A percentile compares a stretch with the other conserved stretches of the same genome.
phyloP scores from a whole-genome alignment of 2,113 vertebrate species.

The Glareola pratincola region DNA sequence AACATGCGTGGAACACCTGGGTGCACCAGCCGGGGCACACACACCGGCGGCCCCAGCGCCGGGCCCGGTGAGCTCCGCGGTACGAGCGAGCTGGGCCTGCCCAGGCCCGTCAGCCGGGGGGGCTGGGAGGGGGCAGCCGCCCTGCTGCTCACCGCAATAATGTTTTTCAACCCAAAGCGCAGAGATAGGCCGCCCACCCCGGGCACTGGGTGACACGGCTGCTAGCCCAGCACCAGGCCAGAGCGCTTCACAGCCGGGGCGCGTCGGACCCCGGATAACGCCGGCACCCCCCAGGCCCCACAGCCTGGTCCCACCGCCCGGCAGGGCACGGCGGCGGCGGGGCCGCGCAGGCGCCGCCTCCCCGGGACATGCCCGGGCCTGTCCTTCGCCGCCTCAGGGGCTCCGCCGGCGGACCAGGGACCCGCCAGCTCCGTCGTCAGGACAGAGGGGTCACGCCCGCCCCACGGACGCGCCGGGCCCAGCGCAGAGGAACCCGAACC shows the following conservation, averaged over 20 bases:
- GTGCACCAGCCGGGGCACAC: neutral
- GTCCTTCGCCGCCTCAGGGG: neutral
- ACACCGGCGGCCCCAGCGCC: rapidly evolving
- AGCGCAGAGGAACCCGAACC: rapidly evolving
- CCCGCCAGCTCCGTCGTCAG: no score
- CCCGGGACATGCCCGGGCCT: neutral
- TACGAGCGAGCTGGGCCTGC: neutral
- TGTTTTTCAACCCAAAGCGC: rapidly evolving
- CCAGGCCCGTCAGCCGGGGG: rapidly evolving
- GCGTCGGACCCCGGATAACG: rapidly evolving
- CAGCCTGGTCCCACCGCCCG: neutral
- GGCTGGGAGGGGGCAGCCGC: rapidly evolving
- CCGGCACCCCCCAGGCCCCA: neutral
- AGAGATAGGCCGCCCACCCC: neutral
- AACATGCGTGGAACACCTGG: rapidly evolving
- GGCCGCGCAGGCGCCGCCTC: neutral
- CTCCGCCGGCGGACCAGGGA: rapidly evolving
- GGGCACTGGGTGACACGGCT: rapidly evolving
- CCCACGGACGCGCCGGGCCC: rapidly evolving
- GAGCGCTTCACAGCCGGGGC: neutral
- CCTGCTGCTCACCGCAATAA: rapidly evolving
- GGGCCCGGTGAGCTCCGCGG: rapidly evolving
- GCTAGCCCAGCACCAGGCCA: neutral
- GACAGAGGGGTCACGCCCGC: rapidly evolving
- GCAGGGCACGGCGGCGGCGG: neutral